Evolutionary conservation across 2,888 invertebrate genomes (phyloP).

Genomic region (Spodoptera exigua): DNA sequence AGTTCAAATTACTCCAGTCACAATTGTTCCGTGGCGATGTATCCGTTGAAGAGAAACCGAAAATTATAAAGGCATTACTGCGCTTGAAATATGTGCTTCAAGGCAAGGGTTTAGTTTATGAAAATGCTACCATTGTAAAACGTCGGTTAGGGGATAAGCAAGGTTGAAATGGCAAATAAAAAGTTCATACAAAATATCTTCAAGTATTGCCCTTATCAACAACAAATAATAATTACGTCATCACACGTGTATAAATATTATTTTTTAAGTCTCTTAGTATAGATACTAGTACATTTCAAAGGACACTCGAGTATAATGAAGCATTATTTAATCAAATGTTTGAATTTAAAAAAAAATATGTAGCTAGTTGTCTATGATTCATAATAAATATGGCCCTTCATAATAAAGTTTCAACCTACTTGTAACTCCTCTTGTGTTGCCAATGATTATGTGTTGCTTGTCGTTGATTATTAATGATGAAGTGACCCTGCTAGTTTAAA

Average conservation of each 20-base stretch:
- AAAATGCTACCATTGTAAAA: constrained; percentile 27
- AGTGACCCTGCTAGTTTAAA: no score
- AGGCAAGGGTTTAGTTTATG: constrained; percentile 7
- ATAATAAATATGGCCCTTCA: constrained; percentile 15
- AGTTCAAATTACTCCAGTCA: constrained; percentile 64
- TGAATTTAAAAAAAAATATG: background rate
- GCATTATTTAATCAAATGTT: constrained; percentile 11
- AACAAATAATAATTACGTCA: background rate
- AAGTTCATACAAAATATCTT: background rate
- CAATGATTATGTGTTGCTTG: no score
- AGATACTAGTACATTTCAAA: constrained; percentile 11
- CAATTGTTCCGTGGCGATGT: constrained; percentile 71
- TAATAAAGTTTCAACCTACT: no score
- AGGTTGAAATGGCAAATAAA: background rate
- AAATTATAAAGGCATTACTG: constrained; percentile 58
- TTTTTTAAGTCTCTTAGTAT: constrained; percentile 1
- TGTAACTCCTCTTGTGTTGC: no score
- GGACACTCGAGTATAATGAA: background rate
- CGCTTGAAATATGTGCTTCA: constrained; percentile 31
- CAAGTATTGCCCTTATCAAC: no score
- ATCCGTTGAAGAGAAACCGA: constrained; percentile 54
- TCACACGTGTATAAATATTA: background rate
- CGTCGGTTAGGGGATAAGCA: constrained; percentile 9
- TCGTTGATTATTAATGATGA: no score
- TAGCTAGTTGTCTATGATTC: no score